Evolutionary conservation across 2,888 invertebrate species (phyloP).

Genomic region (Perizoma affinitatum): DNA sequence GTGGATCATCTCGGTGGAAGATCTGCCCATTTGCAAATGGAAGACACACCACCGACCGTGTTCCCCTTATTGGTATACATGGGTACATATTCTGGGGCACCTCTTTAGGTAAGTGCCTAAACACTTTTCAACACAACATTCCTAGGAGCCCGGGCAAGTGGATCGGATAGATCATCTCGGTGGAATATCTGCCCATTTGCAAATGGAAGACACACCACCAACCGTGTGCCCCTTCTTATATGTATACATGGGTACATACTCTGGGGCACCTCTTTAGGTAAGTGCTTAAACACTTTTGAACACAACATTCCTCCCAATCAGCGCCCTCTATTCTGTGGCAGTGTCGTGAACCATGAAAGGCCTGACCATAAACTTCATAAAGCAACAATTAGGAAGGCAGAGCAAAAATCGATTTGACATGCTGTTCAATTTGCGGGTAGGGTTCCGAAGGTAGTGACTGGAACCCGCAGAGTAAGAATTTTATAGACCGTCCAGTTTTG

Average conservation of each 20-base stretch:
- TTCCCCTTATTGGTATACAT: too few species aligned
- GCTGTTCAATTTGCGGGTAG: slow-evolving; percentile 22
- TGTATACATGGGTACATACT: too few species aligned
- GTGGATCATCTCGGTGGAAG: too few species aligned
- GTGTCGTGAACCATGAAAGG: slow-evolving; percentile 11
- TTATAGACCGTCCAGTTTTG: not conserved
- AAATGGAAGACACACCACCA: too few species aligned
- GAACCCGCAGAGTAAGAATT: slow-evolving; percentile 3
- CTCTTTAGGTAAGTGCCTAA: not conserved
- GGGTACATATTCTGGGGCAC: too few species aligned
- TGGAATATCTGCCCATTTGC: too few species aligned
- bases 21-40: too few species aligned
- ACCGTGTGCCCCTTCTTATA: too few species aligned
- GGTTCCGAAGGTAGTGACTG: slow-evolving; percentile 16
- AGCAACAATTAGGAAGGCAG: slow-evolving; percentile 22
- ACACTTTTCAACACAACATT: slow-evolving; percentile 7
- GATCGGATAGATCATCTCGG: too few species aligned
- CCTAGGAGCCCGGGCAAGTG: not conserved
- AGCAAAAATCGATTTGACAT: slow-evolving; percentile 24
- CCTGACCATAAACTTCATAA: slow-evolving; percentile 5
- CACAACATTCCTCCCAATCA: slow-evolving; percentile 14
- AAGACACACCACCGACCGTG: too few species aligned
- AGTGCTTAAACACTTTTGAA: not conserved
- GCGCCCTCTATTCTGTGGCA: slow-evolving; percentile 3
- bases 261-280: too few species aligned